phyloP scores from a whole-genome alignment of 1,140 invertebrate genomes.

The Orussus abietinus region DNA sequence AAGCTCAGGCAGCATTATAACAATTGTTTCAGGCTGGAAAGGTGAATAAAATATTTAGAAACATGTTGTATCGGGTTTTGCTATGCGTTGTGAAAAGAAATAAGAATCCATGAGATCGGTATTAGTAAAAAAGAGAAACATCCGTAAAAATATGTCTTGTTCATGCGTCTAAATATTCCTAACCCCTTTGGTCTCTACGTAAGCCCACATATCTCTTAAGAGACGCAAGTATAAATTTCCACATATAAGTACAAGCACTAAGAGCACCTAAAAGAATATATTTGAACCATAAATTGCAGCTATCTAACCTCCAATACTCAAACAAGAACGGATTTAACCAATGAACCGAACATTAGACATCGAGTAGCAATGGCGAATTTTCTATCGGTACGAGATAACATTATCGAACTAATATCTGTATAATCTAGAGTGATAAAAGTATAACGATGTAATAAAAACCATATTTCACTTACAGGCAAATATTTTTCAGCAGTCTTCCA shows the following conservation, averaged over 20 bases:
- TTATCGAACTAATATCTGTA: neutral
- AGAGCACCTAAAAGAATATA: no score
- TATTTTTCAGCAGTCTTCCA: constrained; percentile 51
- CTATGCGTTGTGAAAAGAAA: constrained; percentile 14
- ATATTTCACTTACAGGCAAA: constrained; percentile 55
- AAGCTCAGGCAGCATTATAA: constrained; percentile 54
- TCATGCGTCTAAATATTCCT: constrained; percentile 5
- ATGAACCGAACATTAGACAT: no score
- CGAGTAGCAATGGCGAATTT: no score
- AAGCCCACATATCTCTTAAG: constrained; percentile 3
- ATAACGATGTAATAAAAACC: neutral
- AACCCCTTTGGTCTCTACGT: neutral
- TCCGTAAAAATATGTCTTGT: no score
- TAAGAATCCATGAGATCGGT: constrained; percentile 16
- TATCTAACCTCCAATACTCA: no score
- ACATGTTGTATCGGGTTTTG: constrained; percentile 18
- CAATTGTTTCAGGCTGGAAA: constrained; percentile 52
- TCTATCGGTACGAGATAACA: constrained; percentile 1
- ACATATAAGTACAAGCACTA: no score
- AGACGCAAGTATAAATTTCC: constrained; percentile 12
- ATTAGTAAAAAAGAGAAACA: no score
- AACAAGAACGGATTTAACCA: no score
- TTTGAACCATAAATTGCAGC: constrained; percentile 1
- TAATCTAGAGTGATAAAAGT: constrained; percentile 12
- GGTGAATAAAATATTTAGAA: constrained; percentile 25